phyloP scores from a whole-genome alignment of 2,113 vertebrate genomes.

The Peromyscus leucopus region DNA sequence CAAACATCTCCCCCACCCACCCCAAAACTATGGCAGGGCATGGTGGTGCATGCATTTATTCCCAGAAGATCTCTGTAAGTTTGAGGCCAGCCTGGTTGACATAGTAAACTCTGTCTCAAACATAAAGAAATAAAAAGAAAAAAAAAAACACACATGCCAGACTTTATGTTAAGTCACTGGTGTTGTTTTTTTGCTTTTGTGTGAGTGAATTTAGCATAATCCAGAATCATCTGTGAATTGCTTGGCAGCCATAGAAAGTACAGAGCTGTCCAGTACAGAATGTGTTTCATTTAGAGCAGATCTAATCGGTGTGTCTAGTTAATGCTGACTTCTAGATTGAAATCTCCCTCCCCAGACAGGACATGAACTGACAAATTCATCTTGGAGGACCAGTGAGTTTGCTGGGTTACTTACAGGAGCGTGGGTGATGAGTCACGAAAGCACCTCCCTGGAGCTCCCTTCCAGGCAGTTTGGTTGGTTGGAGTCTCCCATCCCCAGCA shows the following conservation, averaged over 20 bases:
- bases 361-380: background rate
- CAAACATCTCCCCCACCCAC: background rate
- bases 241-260: no score
- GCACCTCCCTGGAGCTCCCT: background rate
- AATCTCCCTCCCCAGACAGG: no score
- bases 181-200: no score
- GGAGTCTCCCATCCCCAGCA: background rate
- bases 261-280: no score
- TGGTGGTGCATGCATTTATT: background rate
- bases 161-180: no score
- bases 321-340: no score
- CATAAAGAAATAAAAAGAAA: background rate
- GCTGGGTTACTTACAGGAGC: background rate
- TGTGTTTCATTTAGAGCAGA: no score
- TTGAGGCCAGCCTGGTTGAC: background rate
- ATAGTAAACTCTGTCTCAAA: background rate
- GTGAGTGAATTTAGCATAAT: no score
- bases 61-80: background rate
- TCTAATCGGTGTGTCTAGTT: background rate
- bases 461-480: no score
- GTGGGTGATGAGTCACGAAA: no score
- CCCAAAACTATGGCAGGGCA: background rate
- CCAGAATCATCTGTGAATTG: no score
- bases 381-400: background rate
- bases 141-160: no score